Conservation (phyloP, 2,888 invertebrate species). For the Lasioglossum morio region DNA sequence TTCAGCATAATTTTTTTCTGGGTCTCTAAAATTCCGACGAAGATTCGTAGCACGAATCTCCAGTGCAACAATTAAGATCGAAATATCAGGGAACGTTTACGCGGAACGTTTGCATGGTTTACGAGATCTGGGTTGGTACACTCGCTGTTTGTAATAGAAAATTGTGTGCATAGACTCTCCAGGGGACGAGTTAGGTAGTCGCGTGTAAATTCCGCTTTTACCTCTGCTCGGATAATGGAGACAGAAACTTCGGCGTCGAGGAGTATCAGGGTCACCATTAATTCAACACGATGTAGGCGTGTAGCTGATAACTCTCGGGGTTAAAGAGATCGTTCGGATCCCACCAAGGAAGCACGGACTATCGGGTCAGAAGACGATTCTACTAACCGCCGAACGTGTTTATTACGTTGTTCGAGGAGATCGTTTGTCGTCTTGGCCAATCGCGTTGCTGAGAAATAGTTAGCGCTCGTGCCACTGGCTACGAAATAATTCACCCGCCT, state of each 20-base stretch:
- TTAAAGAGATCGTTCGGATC: slow-evolving; percentile 54
- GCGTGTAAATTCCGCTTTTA: neutral
- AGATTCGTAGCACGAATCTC: neutral
- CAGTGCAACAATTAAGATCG: neutral
- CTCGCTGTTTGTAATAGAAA: neutral
- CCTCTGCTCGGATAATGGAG: slow-evolving; percentile 3
- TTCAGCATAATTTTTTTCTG: neutral
- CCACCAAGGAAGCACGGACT: neutral
- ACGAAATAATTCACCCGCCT: neutral
- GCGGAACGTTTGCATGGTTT: neutral
- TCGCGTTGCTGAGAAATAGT: neutral
- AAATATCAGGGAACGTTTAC: neutral
- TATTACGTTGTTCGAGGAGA: slow-evolving; percentile 33
- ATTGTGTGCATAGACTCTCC: neutral
- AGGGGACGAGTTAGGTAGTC: neutral
- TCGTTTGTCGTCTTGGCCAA: slow-evolving; percentile 31
- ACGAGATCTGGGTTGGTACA: neutral
- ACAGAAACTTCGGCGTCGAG: slow-evolving; percentile 8
- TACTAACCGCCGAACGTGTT: slow-evolving; percentile 39
- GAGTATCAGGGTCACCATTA: slow-evolving; percentile 45
- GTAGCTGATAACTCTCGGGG: slow-evolving; percentile 30
- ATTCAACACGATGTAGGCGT: slow-evolving; percentile 33
- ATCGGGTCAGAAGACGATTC: slow-evolving; percentile 17
- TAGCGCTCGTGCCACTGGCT: neutral
- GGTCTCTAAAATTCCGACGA: neutral